These are phyloP conservation scores for Hirudinaria manillensis DNA, from an alignment of 2,888 invertebrate genomes.

Conservation along the genomic window DNA sequence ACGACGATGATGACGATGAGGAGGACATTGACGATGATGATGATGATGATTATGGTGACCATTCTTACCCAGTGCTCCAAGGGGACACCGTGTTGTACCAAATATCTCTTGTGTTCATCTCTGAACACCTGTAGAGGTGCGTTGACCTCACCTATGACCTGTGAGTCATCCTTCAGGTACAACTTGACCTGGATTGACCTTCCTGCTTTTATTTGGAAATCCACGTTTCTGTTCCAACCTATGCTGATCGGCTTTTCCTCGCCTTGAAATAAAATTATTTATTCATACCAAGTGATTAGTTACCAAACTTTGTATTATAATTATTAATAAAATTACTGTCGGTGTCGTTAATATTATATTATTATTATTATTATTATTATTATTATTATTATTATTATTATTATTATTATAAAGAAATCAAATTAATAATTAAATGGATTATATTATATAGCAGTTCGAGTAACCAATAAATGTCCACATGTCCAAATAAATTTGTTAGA, in stretches of 20 bases:
- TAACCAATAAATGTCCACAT: no score
- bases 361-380: no score
- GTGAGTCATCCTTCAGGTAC: background rate
- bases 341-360: no score
- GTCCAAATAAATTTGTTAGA: no score
- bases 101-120: no score
- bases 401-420: no score
- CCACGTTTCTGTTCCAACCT: conserved; percentile 10
- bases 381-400: no score
- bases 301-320: no score
- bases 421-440: no score
- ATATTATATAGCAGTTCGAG: no score
- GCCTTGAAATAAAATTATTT: background rate
- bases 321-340: no score
- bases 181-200: background rate
- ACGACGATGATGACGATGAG: conserved; percentile 18
- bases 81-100: background rate
- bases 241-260: background rate
- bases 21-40: conserved; percentile 23
- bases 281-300: background rate
- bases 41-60: conserved; percentile 23
- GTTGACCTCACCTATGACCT: background rate
- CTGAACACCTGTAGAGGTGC: background rate
- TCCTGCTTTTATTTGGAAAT: background rate
- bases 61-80: conserved; percentile 8